Percentiles rank a stretch among this genome's conserved stretches.
Conservation (phyloP, 2,888 invertebrate species). For the Cheilosia soror region DNA sequence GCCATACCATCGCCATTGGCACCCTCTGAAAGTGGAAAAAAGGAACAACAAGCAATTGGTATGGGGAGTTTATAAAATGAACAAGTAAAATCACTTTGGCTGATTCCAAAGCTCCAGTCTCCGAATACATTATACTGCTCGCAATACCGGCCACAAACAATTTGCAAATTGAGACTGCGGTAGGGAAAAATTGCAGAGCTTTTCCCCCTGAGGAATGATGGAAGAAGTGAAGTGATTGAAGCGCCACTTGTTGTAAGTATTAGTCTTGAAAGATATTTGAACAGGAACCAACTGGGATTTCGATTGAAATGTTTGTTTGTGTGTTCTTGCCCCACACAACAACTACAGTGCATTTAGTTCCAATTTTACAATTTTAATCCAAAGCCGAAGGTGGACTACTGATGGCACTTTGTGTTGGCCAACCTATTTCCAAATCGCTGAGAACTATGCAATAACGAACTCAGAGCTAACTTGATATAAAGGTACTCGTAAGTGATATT, state of each 20-base stretch:
- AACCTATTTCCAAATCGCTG: no score
- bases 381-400: not conserved
- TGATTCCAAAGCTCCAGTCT: conserved; percentile 25
- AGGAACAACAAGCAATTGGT: not conserved
- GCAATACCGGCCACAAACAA: conserved; percentile 56
- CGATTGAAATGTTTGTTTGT: not conserved
- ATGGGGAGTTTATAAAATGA: conserved; percentile 42
- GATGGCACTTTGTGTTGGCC: not conserved
- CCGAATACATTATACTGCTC: not conserved
- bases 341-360: conserved; percentile 24
- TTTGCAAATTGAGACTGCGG: conserved; percentile 62
- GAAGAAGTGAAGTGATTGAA: conserved; percentile 59
- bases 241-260: conserved; percentile 42
- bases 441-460: no score
- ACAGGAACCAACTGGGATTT: not conserved
- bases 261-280: conserved; percentile 19
- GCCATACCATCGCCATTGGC: conserved; percentile 99
- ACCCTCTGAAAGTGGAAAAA: conserved; percentile 87
- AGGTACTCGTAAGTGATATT: no score
- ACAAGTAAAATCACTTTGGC: conserved; percentile 64
- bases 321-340: not conserved
- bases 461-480: no score
- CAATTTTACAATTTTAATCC: conserved; percentile 43
- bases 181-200: conserved; percentile 29
- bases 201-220: conserved; percentile 34